These are phyloP conservation scores for Pharmacophagus antenor DNA, from an alignment of 2,888 invertebrate species.

Conservation along the genomic window DNA sequence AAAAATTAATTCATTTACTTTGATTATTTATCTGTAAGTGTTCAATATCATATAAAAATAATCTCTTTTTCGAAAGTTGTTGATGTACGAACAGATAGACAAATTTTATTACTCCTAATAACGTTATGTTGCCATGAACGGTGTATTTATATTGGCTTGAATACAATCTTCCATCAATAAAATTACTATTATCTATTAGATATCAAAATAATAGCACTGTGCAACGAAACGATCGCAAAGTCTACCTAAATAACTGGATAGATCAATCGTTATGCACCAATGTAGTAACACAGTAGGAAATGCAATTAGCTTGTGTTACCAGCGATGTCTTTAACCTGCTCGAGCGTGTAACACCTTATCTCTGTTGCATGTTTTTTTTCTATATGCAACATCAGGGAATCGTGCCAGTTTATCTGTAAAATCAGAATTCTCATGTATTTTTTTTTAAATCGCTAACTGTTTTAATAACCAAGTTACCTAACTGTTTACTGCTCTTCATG, in stretches of 20 bases:
- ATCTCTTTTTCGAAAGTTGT: conserved; percentile 25
- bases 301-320: conserved; percentile 70
- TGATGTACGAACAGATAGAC: conserved; percentile 24
- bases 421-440: conserved; percentile 76
- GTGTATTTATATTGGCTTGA: conserved; percentile 21
- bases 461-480: conserved; percentile 76
- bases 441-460: conserved; percentile 70
- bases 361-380: conserved; percentile 78
- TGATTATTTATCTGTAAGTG: no score
- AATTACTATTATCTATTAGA: conserved; percentile 28
- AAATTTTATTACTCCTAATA: conserved; percentile 25
- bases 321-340: conserved; percentile 69
- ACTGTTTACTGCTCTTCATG: conserved; percentile 57
- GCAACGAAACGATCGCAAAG: conserved; percentile 29
- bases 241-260: conserved; percentile 36
- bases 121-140: conserved; percentile 21
- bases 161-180: conserved; percentile 31
- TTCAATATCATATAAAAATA: no score
- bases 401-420: conserved; percentile 68
- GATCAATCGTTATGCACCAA: conserved; percentile 48
- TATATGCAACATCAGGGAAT: conserved; percentile 79
- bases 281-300: conserved; percentile 76
- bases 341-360: conserved; percentile 77
- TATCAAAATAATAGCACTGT: conserved; percentile 32
- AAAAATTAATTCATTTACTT: no score